Conservation (phyloP, 2,113 vertebrate species). For the Ctenodactylus gundi region DNA sequence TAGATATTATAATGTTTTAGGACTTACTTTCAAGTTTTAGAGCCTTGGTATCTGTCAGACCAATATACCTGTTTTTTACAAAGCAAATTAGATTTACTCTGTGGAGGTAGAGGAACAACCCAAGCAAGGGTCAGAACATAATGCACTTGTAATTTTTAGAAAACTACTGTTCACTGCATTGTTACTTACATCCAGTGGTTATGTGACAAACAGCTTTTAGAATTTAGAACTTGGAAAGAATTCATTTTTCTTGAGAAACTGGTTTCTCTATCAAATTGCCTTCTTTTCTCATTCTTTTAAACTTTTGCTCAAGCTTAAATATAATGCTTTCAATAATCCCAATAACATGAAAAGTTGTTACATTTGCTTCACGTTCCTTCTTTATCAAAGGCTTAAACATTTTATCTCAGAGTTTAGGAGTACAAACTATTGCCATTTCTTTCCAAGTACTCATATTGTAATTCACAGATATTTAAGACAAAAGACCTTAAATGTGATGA, state of each 20-base stretch:
- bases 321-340: background rate
- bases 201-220: conserved; percentile 10
- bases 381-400: background rate
- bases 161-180: background rate
- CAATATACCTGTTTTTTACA: background rate
- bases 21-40: background rate
- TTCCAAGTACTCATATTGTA: background rate
- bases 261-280: background rate
- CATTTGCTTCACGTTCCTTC: background rate
- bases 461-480: background rate
- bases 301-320: background rate
- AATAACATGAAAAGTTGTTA: background rate
- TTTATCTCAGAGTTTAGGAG: conserved; percentile 1
- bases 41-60: background rate
- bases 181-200: background rate
- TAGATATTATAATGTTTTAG: no score
- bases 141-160: background rate
- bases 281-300: background rate
- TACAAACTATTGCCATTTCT: background rate
- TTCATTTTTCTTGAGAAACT: background rate
- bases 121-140: background rate
- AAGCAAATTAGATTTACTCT: conserved; percentile 25
- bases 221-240: background rate
- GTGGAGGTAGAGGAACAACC: background rate
- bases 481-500: background rate